Evolutionary conservation across 2,888 invertebrate species (phyloP).

Genomic region (Julus scanicus): DNA sequence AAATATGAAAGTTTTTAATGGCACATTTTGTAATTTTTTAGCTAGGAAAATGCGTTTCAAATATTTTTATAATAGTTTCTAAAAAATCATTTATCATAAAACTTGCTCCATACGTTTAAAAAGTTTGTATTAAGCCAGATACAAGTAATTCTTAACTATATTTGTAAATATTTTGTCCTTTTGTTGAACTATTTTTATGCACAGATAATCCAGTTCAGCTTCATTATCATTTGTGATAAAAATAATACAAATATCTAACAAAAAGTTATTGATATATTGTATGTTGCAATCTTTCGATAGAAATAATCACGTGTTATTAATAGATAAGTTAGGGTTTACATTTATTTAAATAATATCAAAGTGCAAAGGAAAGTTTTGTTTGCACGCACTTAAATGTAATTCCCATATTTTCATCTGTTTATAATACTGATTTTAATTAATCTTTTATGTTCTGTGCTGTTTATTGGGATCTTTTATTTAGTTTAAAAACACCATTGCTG

Average conservation of each 20-base stretch:
- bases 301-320: background rate
- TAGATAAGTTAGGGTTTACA: background rate
- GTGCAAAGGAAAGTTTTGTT: background rate
- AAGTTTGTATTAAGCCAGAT: no score
- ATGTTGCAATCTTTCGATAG: slow-evolving; percentile 23
- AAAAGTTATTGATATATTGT: background rate
- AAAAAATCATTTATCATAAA: no score
- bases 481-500: slow-evolving; percentile 47
- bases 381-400: background rate
- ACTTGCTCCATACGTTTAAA: no score
- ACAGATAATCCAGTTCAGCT: no score
- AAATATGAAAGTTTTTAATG: no score
- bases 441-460: background rate
- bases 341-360: background rate
- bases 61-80: no score
- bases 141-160: no score
- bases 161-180: no score
- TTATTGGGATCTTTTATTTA: background rate
- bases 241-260: background rate
- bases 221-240: background rate
- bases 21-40: no score
- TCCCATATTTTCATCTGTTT: background rate
- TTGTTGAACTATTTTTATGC: no score
- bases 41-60: no score
- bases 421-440: background rate